Conservation (phyloP, 2,113 vertebrate genomes). For the Mustela lutreola region DNA sequence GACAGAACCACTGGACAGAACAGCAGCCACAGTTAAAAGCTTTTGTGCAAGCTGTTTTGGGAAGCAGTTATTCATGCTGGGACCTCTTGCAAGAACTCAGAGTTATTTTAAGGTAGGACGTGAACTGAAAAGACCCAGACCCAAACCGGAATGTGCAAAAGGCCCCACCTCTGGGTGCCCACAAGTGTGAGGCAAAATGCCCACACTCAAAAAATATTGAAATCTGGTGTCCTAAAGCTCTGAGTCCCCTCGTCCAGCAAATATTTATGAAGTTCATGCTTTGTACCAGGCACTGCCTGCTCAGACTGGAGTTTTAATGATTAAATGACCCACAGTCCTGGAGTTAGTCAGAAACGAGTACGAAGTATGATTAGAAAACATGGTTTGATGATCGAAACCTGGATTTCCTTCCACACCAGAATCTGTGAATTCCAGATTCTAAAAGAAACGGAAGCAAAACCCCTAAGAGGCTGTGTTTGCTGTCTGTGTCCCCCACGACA, state of each 20-base stretch:
- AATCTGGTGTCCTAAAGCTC: constrained; percentile 1
- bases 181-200: background rate
- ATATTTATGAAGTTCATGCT: background rate
- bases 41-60: constrained; percentile 1
- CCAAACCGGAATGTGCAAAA: background rate
- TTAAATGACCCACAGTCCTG: background rate
- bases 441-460: background rate
- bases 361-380: background rate
- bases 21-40: background rate
- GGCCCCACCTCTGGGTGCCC: background rate
- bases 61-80: background rate
- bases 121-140: background rate
- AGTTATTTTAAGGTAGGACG: constrained; percentile 41
- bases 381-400: background rate
- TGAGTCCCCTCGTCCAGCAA: background rate
- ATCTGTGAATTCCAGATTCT: background rate
- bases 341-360: background rate
- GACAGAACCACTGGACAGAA: background rate
- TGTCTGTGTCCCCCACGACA: background rate
- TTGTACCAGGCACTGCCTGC: background rate
- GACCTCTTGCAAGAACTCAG: background rate
- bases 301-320: background rate
- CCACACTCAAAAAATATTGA: background rate
- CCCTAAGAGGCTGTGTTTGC: background rate
- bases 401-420: background rate